A percentile compares a stretch with the other conserved stretches of the same genome.
These are phyloP conservation scores for Thryonomys swinderianus DNA, from an alignment of 2,113 vertebrate species.

Conservation along the genomic window DNA sequence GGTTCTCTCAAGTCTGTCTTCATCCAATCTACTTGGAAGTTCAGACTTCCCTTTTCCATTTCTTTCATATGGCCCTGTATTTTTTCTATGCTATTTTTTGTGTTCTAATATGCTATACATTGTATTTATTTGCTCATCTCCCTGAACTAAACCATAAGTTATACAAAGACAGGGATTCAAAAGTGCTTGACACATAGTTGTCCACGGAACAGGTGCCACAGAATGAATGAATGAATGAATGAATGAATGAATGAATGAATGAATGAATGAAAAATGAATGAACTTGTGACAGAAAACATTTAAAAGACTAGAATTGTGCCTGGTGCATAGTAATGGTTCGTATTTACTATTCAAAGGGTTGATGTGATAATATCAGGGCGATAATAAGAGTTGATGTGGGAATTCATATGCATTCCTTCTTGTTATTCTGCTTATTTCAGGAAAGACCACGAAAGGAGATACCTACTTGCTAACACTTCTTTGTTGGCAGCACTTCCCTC, in stretches of 20 bases:
- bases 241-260: background rate
- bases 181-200: background rate
- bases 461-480: conserved; percentile 85
- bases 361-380: background rate
- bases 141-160: background rate
- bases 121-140: background rate
- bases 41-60: background rate
- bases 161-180: background rate
- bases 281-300: background rate
- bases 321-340: background rate
- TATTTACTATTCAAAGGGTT: background rate
- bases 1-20: background rate
- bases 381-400: too few species aligned
- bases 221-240: background rate
- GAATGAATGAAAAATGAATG: too few species aligned
- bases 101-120: background rate
- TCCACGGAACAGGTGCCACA: background rate
- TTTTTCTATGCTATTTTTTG: background rate
- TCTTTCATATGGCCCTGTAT: background rate
- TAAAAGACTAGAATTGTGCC: background rate
- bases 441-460: background rate
- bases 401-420: background rate
- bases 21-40: background rate
- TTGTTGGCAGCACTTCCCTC: conserved; percentile 81
- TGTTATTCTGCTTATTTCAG: background rate